Conservation (phyloP, 2,113 vertebrate species). For the Python bivittatus region DNA sequence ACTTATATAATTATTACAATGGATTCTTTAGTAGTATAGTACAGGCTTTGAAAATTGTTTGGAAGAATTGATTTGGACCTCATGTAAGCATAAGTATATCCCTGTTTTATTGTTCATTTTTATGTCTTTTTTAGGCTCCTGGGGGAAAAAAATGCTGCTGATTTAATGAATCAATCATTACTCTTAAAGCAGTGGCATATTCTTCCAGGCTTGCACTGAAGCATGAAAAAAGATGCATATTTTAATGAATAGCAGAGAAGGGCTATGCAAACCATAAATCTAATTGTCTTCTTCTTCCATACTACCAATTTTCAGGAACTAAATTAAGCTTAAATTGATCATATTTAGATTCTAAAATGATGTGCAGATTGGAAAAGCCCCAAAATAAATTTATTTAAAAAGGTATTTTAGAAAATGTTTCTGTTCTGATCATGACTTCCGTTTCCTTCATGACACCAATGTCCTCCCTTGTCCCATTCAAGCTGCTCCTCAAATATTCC, state of each 20-base stretch:
- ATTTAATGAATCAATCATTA: background rate
- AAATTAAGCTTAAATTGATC: background rate
- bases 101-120: background rate
- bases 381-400: background rate
- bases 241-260: background rate
- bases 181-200: background rate
- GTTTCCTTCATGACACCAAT: background rate
- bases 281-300: background rate
- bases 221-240: background rate
- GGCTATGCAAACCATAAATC: background rate
- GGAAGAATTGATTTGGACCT: background rate
- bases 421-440: background rate
- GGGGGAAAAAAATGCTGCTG: background rate
- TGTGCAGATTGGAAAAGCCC: background rate
- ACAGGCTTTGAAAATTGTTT: background rate
- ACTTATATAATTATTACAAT: background rate
- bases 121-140: background rate
- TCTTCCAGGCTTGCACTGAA: background rate
- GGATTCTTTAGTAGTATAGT: background rate
- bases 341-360: background rate
- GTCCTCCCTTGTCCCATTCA: background rate
- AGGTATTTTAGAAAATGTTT: background rate
- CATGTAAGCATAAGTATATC: background rate
- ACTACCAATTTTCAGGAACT: background rate
- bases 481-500: background rate